Percentiles rank a stretch among this genome's conserved stretches.
Evolutionary conservation across 2,113 vertebrate genomes (phyloP).

Genomic region (Gallinago media): DNA sequence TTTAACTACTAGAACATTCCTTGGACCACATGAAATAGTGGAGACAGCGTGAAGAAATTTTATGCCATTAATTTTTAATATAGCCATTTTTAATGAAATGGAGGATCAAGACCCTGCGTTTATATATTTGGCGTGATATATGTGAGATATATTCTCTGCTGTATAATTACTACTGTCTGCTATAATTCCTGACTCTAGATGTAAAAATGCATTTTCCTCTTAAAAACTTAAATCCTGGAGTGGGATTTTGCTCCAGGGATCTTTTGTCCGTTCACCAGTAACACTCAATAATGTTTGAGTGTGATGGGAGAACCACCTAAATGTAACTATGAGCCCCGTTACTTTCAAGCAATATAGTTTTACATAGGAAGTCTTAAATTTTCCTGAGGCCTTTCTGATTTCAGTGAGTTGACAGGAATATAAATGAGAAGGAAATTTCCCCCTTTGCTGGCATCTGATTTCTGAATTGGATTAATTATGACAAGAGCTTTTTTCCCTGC

Average conservation of each 20-base stretch:
- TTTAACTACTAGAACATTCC: neutral
- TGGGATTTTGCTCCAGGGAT: neutral
- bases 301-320: neutral
- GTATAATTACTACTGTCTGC: neutral
- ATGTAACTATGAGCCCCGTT: neutral
- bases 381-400: neutral
- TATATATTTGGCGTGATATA: neutral
- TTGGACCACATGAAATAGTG: neutral
- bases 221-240: neutral
- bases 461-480: constrained; percentile 24
- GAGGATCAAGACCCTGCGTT: neutral
- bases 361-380: constrained; percentile 13
- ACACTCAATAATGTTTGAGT: neutral
- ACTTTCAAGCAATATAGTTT: constrained; percentile 4
- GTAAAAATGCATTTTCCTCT: neutral
- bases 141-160: neutral
- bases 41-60: neutral
- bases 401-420: neutral
- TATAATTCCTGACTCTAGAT: neutral
- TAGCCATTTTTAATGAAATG: neutral
- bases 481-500: neutral
- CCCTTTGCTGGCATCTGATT: neutral
- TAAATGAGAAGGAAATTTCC: constrained; percentile 19
- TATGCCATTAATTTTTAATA: neutral
- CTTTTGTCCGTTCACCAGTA: neutral